These are phyloP conservation scores for Dynastes maya DNA, from an alignment of 2,888 invertebrate genomes.

Conservation along the genomic window DNA sequence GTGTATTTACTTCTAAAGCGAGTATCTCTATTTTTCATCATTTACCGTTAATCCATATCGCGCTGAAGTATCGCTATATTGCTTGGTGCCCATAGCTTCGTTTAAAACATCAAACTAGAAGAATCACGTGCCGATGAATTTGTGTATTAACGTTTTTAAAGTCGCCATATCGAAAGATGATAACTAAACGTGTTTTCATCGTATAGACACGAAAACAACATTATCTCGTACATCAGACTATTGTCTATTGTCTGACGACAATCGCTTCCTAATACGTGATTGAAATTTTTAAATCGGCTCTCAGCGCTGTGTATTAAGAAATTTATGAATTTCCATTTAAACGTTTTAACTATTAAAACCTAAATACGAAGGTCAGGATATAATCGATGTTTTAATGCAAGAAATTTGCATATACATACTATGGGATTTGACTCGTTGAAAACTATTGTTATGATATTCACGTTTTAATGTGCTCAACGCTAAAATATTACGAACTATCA, in stretches of 20 bases:
- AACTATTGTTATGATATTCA: neutral
- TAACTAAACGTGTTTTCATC: constrained; percentile 46
- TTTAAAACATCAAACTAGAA: constrained; percentile 1
- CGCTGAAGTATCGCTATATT: constrained; percentile 5
- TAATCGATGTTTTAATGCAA: constrained; percentile 1
- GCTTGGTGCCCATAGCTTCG: neutral
- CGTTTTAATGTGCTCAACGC: neutral
- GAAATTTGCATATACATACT: constrained; percentile 1
- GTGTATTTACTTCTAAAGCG: neutral
- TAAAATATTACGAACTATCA: neutral
- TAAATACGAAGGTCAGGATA: constrained; percentile 11
- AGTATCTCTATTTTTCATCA: constrained; percentile 19
- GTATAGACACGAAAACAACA: constrained; percentile 52
- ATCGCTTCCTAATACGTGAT: constrained; percentile 61
- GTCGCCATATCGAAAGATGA: constrained; percentile 20
- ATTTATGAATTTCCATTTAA: constrained; percentile 7
- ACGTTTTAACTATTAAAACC: neutral
- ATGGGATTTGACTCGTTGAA: neutral
- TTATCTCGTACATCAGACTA: constrained; percentile 55
- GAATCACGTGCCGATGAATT: constrained; percentile 11
- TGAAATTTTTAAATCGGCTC: constrained; percentile 54
- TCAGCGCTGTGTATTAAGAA: constrained; percentile 16
- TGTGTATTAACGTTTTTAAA: constrained; percentile 35
- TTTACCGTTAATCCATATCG: constrained; percentile 31
- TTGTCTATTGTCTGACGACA: constrained; percentile 60